Evolutionary conservation across 2,113 vertebrate genomes (phyloP).

Genomic region (Pelobates fuscus): DNA sequence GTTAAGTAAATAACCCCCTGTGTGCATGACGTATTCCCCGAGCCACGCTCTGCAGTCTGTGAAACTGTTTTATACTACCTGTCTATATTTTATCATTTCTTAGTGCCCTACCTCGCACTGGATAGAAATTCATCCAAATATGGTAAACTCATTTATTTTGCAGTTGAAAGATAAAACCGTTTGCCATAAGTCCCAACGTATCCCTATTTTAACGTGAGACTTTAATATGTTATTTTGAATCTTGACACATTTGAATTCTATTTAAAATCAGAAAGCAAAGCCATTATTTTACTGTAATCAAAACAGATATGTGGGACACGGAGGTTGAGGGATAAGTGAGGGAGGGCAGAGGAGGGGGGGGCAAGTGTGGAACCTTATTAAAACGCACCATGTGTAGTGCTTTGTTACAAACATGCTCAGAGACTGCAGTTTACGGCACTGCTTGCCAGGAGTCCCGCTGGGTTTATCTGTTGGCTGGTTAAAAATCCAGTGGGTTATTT

Average conservation of each 20-base stretch:
- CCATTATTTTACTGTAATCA: conserved; percentile 38
- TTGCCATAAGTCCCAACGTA: background rate
- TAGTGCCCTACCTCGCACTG: too few relatives aligned
- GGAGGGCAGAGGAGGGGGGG: background rate
- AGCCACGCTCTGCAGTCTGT: too few relatives aligned
- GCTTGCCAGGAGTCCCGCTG: too few relatives aligned
- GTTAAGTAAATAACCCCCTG: too few relatives aligned
- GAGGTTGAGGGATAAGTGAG: background rate
- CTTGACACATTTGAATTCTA: conserved; percentile 23
- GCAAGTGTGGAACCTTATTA: background rate
- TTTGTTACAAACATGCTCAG: conserved; percentile 21
- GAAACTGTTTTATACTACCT: too few relatives aligned
- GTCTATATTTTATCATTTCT: too few relatives aligned
- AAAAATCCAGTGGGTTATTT: conserved; percentile 20
- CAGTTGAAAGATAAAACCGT: background rate
- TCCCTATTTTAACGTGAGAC: too few relatives aligned
- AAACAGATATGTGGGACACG: background rate
- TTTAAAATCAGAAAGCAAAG: conserved; percentile 10
- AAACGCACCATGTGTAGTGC: conserved; percentile 27
- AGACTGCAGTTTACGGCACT: background rate
- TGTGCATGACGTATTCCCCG: too few relatives aligned
- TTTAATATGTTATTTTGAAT: conserved; percentile 48
- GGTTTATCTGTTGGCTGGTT: conserved; percentile 1
- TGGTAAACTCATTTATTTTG: background rate
- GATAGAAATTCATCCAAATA: too few relatives aligned